phyloP scores from a whole-genome alignment of 1,140 invertebrate genomes.

The Dryas iulia region DNA sequence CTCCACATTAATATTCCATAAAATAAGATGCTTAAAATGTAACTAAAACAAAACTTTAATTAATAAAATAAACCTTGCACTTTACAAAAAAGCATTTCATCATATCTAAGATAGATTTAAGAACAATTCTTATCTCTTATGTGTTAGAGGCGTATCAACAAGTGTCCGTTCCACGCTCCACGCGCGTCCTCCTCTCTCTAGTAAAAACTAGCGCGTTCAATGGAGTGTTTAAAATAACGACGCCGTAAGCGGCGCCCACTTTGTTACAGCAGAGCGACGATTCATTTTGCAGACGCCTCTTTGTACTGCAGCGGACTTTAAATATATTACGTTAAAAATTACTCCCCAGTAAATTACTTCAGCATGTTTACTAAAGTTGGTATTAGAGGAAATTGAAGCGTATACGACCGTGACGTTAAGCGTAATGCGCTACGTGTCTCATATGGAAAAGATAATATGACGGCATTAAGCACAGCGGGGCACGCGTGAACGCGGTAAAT shows the following conservation, averaged over 20 bases:
- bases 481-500: background rate
- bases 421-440: background rate
- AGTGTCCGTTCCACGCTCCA: background rate
- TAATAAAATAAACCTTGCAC: too few species aligned
- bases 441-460: background rate
- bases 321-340: background rate
- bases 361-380: background rate
- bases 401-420: background rate
- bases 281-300: background rate
- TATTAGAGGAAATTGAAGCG: background rate
- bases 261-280: background rate
- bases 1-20: too few species aligned
- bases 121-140: background rate
- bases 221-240: slow-evolving; percentile 6
- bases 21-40: too few species aligned
- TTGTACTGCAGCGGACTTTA: background rate
- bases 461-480: background rate
- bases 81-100: too few species aligned
- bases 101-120: background rate
- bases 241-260: background rate
- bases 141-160: background rate
- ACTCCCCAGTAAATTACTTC: background rate
- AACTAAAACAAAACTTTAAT: too few species aligned
- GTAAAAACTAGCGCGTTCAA: background rate
- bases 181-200: background rate